phyloP scores from a whole-genome alignment of 2,113 vertebrate species.

The Gnathonemus longibarbis region DNA sequence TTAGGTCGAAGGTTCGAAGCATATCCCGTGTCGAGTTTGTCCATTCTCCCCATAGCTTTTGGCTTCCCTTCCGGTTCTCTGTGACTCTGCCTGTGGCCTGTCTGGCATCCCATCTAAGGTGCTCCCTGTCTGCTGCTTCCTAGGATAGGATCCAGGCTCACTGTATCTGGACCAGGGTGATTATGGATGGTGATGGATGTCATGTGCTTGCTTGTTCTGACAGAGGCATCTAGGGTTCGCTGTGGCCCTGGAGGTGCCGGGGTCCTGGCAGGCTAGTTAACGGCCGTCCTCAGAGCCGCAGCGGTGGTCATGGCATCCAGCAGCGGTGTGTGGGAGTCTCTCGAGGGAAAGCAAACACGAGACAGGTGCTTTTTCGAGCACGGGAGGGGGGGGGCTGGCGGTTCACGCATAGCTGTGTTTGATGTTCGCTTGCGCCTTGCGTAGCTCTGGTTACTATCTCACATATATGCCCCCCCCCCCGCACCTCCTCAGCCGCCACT shows the following conservation, averaged over 20 bases:
- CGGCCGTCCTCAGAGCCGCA: not conserved
- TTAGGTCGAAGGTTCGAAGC: not conserved
- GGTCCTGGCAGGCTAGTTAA: not conserved
- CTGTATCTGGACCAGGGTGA: not conserved
- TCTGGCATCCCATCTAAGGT: not conserved
- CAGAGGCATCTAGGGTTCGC: not conserved
- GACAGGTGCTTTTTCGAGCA: constrained; percentile 62
- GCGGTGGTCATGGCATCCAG: constrained; percentile 7
- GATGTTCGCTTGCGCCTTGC: constrained; percentile 51
- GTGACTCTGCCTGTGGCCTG: not conserved
- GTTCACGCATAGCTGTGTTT: constrained; percentile 64
- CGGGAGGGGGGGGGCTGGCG: constrained; percentile 36
- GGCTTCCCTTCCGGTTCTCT: not conserved
- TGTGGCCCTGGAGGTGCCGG: not conserved
- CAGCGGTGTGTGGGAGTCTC: constrained; percentile 47
- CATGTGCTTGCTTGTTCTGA: not conserved
- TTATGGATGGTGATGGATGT: not conserved
- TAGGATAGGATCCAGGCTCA: not conserved
- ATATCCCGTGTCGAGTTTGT: not conserved
- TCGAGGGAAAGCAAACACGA: constrained; percentile 56
- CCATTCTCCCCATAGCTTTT: not conserved
- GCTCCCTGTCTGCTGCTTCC: not conserved
- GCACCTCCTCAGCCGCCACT: not conserved
- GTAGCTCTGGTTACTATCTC: constrained; percentile 50
- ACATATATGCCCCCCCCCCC: constrained; percentile 30